phyloP scores from a whole-genome alignment of 2,797 vertebrate genomes.

The Dermochelys coriacea region DNA sequence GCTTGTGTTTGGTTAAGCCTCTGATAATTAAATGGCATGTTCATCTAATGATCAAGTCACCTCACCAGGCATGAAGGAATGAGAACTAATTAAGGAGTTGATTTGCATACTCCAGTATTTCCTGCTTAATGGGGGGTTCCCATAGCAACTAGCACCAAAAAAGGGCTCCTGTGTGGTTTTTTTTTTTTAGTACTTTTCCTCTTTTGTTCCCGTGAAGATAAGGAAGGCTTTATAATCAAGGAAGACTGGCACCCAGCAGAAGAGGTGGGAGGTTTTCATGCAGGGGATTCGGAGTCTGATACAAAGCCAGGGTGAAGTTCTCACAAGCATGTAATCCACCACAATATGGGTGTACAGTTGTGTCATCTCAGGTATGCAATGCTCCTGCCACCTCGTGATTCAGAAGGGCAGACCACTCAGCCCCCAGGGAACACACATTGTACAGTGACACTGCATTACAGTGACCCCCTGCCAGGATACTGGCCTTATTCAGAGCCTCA shows the following conservation, averaged over 20 bases:
- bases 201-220: constrained; percentile 65
- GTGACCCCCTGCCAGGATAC: not conserved
- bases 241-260: not conserved
- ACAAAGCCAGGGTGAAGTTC: fast-evolving
- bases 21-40: constrained; percentile 71
- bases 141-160: constrained; percentile 77
- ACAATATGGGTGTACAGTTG: not conserved
- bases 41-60: constrained; percentile 71
- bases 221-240: constrained; percentile 49
- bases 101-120: constrained; percentile 77
- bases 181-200: constrained; percentile 54
- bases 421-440: fast-evolving
- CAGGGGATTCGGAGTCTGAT: not conserved
- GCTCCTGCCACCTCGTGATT: not conserved
- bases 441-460: not conserved
- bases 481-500: not conserved
- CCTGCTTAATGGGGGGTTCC: constrained; percentile 72
- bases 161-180: constrained; percentile 53
- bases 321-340: not conserved
- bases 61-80: constrained; percentile 55
- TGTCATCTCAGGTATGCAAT: not conserved
- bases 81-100: constrained; percentile 70
- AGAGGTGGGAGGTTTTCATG: constrained; percentile 5
- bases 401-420: not conserved
- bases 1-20: constrained; percentile 68